Percentiles rank a stretch among this genome's conserved stretches.
Conservation (phyloP, 1,140 invertebrate genomes). For the Drosophila lacertosa region DNA sequence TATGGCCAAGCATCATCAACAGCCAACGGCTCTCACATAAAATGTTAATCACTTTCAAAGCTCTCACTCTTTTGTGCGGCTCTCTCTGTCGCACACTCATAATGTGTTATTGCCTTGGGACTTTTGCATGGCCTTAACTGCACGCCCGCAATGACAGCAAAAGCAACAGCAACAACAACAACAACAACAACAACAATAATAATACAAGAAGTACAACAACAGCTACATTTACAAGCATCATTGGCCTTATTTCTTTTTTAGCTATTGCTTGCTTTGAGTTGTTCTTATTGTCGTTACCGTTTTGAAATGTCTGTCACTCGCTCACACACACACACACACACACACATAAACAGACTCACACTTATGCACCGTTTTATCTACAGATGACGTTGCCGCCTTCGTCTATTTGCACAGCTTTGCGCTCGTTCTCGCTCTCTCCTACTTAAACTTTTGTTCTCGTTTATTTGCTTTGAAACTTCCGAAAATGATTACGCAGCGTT, state of each 20-base stretch:
- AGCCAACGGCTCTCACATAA: constrained; percentile 49
- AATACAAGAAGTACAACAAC: constrained; percentile 46
- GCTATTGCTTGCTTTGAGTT: constrained; percentile 29
- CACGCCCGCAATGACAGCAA: constrained; percentile 36
- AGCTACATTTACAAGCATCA: constrained; percentile 79
- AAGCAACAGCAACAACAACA: constrained; percentile 43
- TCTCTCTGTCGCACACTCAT: not conserved
- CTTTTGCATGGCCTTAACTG: constrained; percentile 46
- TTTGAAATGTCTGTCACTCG: constrained; percentile 47
- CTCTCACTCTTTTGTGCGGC: constrained; percentile 19
- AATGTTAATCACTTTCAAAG: constrained; percentile 70
- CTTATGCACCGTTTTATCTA: constrained; percentile 21
- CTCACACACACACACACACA: constrained; percentile 6
- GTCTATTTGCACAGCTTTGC: constrained; percentile 73
- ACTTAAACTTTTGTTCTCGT: constrained; percentile 26
- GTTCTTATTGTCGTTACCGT: constrained; percentile 43
- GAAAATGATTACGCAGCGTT: constrained; percentile 78
- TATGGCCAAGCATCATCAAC: constrained; percentile 11
- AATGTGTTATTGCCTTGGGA: constrained; percentile 58
- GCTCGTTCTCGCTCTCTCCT: not conserved
- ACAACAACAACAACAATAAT: too few relatives aligned
- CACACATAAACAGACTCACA: not conserved
- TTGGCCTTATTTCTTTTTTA: constrained; percentile 72
- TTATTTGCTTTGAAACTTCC: constrained; percentile 61
- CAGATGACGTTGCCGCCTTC: constrained; percentile 61